Conservation (phyloP, 2,888 invertebrate genomes). For the Cyclophora punctaria region DNA sequence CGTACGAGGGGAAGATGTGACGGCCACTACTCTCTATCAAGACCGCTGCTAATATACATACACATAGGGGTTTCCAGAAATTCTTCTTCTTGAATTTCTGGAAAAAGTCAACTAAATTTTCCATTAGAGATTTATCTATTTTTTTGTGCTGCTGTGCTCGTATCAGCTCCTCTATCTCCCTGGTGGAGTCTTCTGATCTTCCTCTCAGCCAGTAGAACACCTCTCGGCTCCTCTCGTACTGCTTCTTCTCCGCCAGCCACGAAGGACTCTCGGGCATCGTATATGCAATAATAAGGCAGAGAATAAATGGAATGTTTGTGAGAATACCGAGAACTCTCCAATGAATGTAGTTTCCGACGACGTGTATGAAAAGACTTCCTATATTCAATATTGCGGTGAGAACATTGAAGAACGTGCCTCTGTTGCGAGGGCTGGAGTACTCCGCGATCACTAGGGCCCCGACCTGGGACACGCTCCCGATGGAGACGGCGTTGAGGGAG, state of each 20-base stretch:
- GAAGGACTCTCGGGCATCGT: too few species aligned
- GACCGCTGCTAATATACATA: not conserved
- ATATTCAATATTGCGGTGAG: slow-evolving; percentile 18
- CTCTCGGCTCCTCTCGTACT: slow-evolving; percentile 15
- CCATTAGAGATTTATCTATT: not conserved
- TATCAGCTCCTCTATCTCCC: slow-evolving; percentile 38
- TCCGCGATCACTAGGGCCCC: slow-evolving; percentile 6
- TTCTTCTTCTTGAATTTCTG: not conserved
- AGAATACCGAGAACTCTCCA: too few species aligned
- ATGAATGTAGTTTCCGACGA: too few species aligned
- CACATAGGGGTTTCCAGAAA: not conserved
- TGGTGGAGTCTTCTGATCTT: slow-evolving; percentile 38
- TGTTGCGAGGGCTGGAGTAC: slow-evolving; percentile 21
- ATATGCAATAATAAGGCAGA: too few species aligned
- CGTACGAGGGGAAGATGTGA: not conserved
- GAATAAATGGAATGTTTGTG: too few species aligned
- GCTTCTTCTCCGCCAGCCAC: too few species aligned
- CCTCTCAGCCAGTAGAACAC: slow-evolving; percentile 68
- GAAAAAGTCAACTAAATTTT: not conserved
- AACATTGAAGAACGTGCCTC: slow-evolving; percentile 27
- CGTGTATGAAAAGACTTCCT: slow-evolving; percentile 17
- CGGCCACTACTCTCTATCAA: not conserved
- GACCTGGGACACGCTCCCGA: too few species aligned
- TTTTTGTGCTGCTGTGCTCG: not conserved
- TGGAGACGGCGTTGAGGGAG: too few species aligned